Evolutionary conservation across 2,888 invertebrate genomes (phyloP), one percentile per base, ranked within the genome.

Genomic region (Napeogenes sylphis): DNA sequence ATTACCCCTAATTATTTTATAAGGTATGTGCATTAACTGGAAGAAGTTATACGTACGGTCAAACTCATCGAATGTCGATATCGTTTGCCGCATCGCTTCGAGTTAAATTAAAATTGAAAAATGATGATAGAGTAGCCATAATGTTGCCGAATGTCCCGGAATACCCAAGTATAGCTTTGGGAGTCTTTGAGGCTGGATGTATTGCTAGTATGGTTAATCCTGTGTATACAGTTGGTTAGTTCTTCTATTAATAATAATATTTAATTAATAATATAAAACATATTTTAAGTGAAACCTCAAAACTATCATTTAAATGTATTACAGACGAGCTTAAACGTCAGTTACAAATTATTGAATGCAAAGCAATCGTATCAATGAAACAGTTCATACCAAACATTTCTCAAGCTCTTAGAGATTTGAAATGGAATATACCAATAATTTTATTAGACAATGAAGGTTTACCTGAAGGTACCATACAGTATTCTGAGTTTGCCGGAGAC

Each of bases 141-240:
- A 90, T 94, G n/a, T 75, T 95, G 68, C 95, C 95, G 2, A 96
- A 96, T 78, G 73, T 93, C 14, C 96, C 96, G 0, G 96, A 96
- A 81, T 94, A 93, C 74, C 92, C 94, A 0, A 92, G 94, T 53
- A 91, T 92, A 0, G 76, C 92, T 13, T 75, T 95, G 61, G 96
- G 95, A 0, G 84, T 92, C 2, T 73, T 94, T 51, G 93, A 94
- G 73, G 95, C 95, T 46, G 95, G 94, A 0, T 84, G 95, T 38
- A 77, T 93, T 33, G 92, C 93, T 21, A 94, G 95, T 35, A 93
- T 94, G 21, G 91, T 95, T 68, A 96, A 96, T 84, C 95, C 95
- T 0, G 79, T 91, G 51, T 89, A 89, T 68, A 87, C 85, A 35
- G 72, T 83, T 35, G 69, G 90, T 89, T 61, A 81, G 84, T 78